Evolutionary conservation across 1,140 invertebrate genomes (phyloP), one percentile per base, ranked within the genome.

Genomic region (Nephotettix cincticeps): DNA sequence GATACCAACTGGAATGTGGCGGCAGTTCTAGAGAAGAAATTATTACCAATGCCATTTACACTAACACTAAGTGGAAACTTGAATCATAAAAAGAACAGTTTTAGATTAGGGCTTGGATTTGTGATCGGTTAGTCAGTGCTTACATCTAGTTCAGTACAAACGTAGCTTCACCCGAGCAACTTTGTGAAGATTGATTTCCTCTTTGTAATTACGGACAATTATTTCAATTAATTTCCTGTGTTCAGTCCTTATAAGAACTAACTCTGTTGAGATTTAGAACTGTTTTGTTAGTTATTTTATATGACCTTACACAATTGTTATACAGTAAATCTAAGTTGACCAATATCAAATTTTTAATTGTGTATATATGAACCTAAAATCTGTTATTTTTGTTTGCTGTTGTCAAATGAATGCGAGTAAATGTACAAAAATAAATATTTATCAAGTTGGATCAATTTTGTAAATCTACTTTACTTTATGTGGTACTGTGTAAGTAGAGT

Each of bases 1-100:
- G 97, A 99, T 82, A 94, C 94, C 61, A 99, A 98, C 82, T 98
- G 95, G 95, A 95, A 90, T 70, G 91, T 99, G 36, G 94, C 93
- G 68, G 96, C 93, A 0, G 93, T 97, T 0, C 82, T 99, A 74
- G 97, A 99, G 81, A 97, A 99, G 84, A 93, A 95, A 83, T 83
- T 98, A 43, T 87, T 91, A 75, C 94, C 94, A 25, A 83, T 99
- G 76, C 98, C 98, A 69, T 97, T 99, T 81, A 93, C 93, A 1
- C 91, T 99, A 76, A 90, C 92, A 9, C 83, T 99, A 0, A 98
- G 96, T 78, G 97, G 94, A 63, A 88, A 94, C 81, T 84, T 97
- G 61, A 99, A 98, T 84, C 97, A 99, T 79, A 85, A 85, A 19
- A 96, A 96, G 81, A 91, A 91, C 80, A 91, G 93, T 76, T 95